Percentiles rank a stretch among this genome's conserved stretches.
Conservation (phyloP, 2,113 vertebrate genomes). For the Damaliscus lunatus region DNA sequence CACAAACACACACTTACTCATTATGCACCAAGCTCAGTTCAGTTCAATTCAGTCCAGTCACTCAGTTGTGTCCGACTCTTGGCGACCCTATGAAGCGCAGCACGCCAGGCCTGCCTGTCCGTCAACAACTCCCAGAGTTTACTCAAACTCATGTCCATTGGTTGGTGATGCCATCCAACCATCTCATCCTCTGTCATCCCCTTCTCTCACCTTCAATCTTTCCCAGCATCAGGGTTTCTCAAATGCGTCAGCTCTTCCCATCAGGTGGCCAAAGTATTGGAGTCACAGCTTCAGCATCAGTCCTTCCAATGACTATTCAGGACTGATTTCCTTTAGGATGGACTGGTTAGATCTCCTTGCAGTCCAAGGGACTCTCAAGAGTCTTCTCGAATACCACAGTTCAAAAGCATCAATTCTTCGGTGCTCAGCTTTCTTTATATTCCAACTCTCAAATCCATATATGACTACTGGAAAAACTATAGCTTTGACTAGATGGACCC, state of each 20-base stretch:
- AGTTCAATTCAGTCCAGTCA: not conserved
- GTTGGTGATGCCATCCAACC: not conserved
- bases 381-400: not conserved
- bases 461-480: not conserved
- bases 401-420: not conserved
- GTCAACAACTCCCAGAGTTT: not conserved
- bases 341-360: not conserved
- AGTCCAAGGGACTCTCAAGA: not conserved
- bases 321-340: not conserved
- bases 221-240: not conserved
- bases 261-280: not conserved
- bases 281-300: not conserved
- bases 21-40: not conserved
- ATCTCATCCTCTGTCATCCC: not conserved
- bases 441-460: not conserved
- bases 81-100: accelerated
- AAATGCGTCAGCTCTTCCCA: not conserved
- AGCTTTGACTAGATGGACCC: not conserved
- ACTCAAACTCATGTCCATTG: not conserved
- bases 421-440: not conserved
- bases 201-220: not conserved
- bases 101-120: accelerated
- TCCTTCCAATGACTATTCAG: not conserved
- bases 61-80: not conserved
- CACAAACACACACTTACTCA: not conserved